Base-by-base conservation (phyloP, 2,888 invertebrate species). In the Liodrosophila aerea region DNA sequence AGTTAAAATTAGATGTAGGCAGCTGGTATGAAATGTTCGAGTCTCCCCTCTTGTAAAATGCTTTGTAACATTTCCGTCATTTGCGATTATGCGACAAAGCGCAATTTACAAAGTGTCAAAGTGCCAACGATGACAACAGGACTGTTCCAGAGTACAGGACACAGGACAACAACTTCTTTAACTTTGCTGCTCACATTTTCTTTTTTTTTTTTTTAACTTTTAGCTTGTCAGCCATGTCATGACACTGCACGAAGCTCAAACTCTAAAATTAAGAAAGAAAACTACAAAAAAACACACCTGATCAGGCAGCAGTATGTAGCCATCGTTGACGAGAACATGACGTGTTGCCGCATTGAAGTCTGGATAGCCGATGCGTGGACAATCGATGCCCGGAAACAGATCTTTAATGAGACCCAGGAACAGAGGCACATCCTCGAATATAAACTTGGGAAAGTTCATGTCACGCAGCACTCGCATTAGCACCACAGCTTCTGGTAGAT, bases 391-490 rank as follows among this genome's bases (percentile, higher is more conserved):
- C 0, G 97, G 97, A 89, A 98, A 98, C 62, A 98, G 90, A 89
- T 98, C 97, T 80, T 94, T 94, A 64, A 90, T 96, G 47, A 97
- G 92, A 1, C 97, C 97, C 73, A 97, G 89, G 90, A 98, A 98
- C 7, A 97, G 90, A 0, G 96, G 96, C 1, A 97, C 96, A 88
- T 98, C 98, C 86, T 97, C 97, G 85, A 93, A 96, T 15, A 97
- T 94, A 88, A 98, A 97, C 90, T 98, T 98, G 0, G 98, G 97
- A 76, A 96, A 92, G 90, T 97, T 98, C 96, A 97, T 97, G 86
- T 97, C 97, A 76, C 96, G 92, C 31, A 98, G 91, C 1, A 97
- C 97, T 81, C 97, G 92, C 97, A 98, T 97, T 13, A 98, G 91
- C 3, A 98, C 95, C 77, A 97, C 92, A 70, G 95, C 94, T 91